Conservation (phyloP, 2,113 vertebrate genomes). For the Oryzias javanicus region DNA sequence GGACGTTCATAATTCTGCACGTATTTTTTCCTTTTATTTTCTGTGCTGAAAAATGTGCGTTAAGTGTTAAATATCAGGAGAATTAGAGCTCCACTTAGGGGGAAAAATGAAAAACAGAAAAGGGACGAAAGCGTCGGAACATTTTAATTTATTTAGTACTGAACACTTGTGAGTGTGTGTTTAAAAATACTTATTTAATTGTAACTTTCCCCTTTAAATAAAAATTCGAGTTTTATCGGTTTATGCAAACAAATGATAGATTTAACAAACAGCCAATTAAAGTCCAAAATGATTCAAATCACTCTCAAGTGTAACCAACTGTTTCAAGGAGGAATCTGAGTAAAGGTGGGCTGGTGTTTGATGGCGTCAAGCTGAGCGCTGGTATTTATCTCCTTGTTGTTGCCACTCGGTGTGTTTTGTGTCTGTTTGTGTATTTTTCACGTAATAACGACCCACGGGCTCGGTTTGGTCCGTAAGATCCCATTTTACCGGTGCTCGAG, state of each 20-base stretch:
- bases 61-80: constrained; percentile 50
- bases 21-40: constrained; percentile 31
- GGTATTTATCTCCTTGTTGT: constrained; percentile 31
- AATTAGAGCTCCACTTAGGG: constrained; percentile 49
- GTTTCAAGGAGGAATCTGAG: constrained; percentile 74
- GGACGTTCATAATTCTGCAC: constrained; percentile 48
- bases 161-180: constrained; percentile 31
- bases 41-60: constrained; percentile 16
- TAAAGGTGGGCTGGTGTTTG: constrained; percentile 72
- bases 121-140: constrained; percentile 48
- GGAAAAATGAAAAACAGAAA: constrained; percentile 43
- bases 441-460: constrained; percentile 12
- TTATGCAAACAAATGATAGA: constrained; percentile 68
- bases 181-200: not conserved
- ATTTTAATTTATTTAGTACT: constrained; percentile 22
- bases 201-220: not conserved
- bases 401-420: constrained; percentile 1
- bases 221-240: constrained; percentile 29
- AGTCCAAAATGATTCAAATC: constrained; percentile 76
- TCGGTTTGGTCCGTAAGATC: constrained; percentile 16
- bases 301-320: constrained; percentile 77
- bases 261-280: constrained; percentile 78
- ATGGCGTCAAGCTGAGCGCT: constrained; percentile 35
- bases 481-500: constrained; percentile 28
- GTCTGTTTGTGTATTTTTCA: constrained; percentile 17